Conservation (phyloP, 2,113 vertebrate genomes). For the Probosciger aterrimus region DNA sequence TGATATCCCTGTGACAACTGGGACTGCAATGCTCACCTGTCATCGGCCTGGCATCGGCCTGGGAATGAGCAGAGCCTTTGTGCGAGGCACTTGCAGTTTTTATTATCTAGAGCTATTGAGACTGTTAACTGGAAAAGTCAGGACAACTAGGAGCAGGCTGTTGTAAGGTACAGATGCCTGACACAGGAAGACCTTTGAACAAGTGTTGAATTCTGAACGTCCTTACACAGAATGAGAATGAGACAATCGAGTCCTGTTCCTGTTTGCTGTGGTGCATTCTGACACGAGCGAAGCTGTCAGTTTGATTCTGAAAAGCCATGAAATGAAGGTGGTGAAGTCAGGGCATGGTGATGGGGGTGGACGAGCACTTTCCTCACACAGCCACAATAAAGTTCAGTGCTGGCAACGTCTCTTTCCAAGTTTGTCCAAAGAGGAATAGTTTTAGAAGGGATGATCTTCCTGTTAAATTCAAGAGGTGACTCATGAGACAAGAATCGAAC, state of each 20-base stretch:
- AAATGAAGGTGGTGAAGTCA: background rate
- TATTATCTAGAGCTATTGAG: background rate
- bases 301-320: background rate
- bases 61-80: background rate
- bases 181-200: background rate
- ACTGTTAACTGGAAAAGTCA: background rate
- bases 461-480: background rate
- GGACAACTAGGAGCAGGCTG: background rate
- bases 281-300: background rate
- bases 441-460: background rate
- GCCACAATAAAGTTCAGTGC: background rate
- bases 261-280: background rate
- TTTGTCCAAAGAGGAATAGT: background rate
- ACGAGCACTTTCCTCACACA: background rate
- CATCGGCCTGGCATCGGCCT: background rate
- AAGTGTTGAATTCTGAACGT: background rate
- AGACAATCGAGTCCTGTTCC: background rate
- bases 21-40: background rate
- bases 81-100: background rate
- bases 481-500: background rate
- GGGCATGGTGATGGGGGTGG: background rate
- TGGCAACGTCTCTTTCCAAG: background rate
- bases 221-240: background rate
- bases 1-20: background rate
- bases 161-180: background rate